phyloP scores from a whole-genome alignment of 2,888 invertebrate genomes.

The Andrena minutula region DNA sequence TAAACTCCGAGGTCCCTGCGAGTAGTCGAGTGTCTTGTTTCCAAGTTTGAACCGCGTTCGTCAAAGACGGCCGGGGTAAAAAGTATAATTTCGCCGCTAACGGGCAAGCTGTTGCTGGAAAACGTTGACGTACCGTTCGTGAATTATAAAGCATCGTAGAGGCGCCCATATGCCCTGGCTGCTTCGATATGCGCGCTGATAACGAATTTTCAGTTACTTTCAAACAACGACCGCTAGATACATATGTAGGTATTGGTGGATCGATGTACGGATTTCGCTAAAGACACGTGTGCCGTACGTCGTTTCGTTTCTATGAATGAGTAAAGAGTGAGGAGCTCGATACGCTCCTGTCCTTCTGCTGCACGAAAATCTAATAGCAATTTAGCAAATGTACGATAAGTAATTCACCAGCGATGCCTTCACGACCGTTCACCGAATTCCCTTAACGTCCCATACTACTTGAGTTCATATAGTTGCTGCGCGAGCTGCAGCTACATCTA shows the following conservation, averaged over 20 bases:
- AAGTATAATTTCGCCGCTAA: neutral
- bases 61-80: neutral
- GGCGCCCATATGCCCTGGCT: slow-evolving; percentile 3
- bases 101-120: neutral
- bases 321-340: neutral
- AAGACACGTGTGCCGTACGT: slow-evolving; percentile 29
- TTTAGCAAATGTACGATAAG: too few relatives aligned
- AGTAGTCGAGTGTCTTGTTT: too few relatives aligned
- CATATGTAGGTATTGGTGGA: neutral
- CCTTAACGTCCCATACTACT: neutral
- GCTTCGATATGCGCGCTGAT: slow-evolving; percentile 12
- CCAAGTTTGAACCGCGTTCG: neutral
- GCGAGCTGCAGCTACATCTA: slow-evolving; percentile 10
- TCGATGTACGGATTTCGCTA: slow-evolving; percentile 12
- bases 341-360: too few relatives aligned
- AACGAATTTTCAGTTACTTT: slow-evolving; percentile 25
- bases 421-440: neutral
- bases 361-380: too few relatives aligned
- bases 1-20: too few relatives aligned
- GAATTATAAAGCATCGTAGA: slow-evolving; percentile 34
- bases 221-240: slow-evolving; percentile 7
- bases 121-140: slow-evolving; percentile 37
- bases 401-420: too few relatives aligned
- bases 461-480: neutral
- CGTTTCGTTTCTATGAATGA: neutral